Evolutionary conservation across 2,797 vertebrate genomes (phyloP).

Genomic region (Anguilla anguilla): DNA sequence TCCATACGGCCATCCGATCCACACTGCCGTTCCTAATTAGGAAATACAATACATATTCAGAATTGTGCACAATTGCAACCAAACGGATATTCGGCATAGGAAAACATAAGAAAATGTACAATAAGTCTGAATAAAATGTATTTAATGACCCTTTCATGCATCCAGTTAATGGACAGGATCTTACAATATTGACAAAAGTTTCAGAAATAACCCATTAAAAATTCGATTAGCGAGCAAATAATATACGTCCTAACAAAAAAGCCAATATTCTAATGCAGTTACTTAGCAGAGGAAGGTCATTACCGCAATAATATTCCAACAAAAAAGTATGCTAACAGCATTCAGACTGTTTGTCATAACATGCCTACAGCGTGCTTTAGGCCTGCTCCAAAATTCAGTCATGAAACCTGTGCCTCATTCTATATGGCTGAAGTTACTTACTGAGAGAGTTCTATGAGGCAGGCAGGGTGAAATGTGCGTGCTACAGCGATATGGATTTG

Average conservation of each 20-base stretch:
- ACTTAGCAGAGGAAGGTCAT: background rate
- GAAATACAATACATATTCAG: constrained; percentile 2
- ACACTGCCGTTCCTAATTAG: background rate
- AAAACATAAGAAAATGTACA: background rate
- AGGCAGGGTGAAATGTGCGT: background rate
- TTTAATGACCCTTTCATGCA: background rate
- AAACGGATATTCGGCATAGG: background rate
- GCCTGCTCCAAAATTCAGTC: background rate
- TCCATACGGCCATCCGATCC: constrained; percentile 8
- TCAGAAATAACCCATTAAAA: background rate
- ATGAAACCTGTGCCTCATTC: background rate
- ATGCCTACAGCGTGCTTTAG: background rate
- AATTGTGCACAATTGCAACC: background rate
- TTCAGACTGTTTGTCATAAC: background rate
- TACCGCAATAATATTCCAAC: background rate
- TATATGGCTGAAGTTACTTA: background rate
- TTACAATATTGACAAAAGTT: background rate
- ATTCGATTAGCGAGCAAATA: background rate
- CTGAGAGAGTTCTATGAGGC: background rate
- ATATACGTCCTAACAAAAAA: background rate
- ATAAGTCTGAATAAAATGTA: background rate
- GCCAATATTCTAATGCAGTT: background rate
- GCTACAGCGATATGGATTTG: background rate
- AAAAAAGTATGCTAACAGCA: constrained; percentile 7
- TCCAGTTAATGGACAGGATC: background rate